phyloP scores from a whole-genome alignment of 2,797 vertebrate species.

The Parotocinclus haroldoi region DNA sequence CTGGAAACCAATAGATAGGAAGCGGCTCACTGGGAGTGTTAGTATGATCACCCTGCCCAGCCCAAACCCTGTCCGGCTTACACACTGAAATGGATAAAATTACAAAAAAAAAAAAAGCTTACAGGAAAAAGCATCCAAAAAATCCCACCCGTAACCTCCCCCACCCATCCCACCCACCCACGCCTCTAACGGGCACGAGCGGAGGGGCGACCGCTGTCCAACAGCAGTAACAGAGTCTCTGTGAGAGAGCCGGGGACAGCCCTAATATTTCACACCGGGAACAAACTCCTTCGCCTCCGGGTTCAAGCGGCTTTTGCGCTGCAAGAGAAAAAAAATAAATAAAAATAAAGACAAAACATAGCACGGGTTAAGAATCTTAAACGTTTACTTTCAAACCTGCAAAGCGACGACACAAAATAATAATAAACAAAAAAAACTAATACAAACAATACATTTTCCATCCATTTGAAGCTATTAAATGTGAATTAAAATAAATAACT shows the following conservation, averaged over 20 bases:
- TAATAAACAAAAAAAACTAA: too few species aligned
- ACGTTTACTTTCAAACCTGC: not conserved
- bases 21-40: slow-evolving; percentile 44
- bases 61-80: slow-evolving; percentile 20
- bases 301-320: slow-evolving; percentile 87
- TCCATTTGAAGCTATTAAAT: too few species aligned
- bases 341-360: too few species aligned
- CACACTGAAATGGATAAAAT: slow-evolving; percentile 46
- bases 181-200: slow-evolving; percentile 46
- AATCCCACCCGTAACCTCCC: not conserved
- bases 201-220: slow-evolving; percentile 43
- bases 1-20: slow-evolving; percentile 49
- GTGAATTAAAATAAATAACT: too few species aligned
- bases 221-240: slow-evolving; percentile 51
- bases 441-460: too few species aligned
- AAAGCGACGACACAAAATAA: too few species aligned
- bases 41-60: slow-evolving; percentile 42
- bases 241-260: slow-evolving; percentile 49
- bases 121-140: slow-evolving; percentile 46
- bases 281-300: slow-evolving; percentile 86
- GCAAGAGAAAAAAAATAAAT: slow-evolving; percentile 10
- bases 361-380: not conserved
- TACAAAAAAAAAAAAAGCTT: slow-evolving; percentile 47
- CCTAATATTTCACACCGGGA: slow-evolving; percentile 84
- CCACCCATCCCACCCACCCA: slow-evolving; percentile 36